Evolutionary conservation across 2,113 vertebrate species (phyloP).

Genomic region (Cryptomyrus ogoouensis): DNA sequence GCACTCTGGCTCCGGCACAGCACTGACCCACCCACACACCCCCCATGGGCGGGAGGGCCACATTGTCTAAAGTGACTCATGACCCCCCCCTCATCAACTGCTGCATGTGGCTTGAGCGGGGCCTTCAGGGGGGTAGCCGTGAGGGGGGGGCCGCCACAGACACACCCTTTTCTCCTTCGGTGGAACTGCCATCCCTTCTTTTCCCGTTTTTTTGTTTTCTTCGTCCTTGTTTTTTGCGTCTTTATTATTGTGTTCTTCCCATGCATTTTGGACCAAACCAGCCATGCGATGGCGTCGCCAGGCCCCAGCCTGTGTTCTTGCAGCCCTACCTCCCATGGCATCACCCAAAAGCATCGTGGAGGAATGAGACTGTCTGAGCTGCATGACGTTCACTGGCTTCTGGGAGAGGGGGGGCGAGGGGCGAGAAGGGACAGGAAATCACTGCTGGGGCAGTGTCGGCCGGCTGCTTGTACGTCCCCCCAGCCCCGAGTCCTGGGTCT

Average conservation of each 20-base stretch:
- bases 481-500: neutral
- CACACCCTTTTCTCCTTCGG: neutral
- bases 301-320: constrained; percentile 25
- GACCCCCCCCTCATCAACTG: neutral
- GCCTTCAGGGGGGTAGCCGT: neutral
- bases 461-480: neutral
- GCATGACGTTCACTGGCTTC: constrained; percentile 43
- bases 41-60: neutral
- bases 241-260: constrained; percentile 16
- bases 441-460: neutral
- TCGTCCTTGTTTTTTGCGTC: neutral
- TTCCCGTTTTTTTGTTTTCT: neutral
- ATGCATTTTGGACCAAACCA: constrained; percentile 30
- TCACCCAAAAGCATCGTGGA: constrained; percentile 40
- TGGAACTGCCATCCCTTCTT: constrained; percentile 2
- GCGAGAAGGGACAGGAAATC: constrained; percentile 31
- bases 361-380: constrained; percentile 43
- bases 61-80: constrained; percentile 10
- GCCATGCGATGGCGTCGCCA: constrained; percentile 22
- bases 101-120: constrained; percentile 20
- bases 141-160: neutral
- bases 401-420: constrained; percentile 11
- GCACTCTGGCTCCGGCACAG: neutral
- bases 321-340: constrained; percentile 35
- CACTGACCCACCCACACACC: neutral